These are phyloP conservation scores for Lasioglossum leucozonium DNA, from an alignment of 2,888 invertebrate genomes.

Conservation along the genomic window DNA sequence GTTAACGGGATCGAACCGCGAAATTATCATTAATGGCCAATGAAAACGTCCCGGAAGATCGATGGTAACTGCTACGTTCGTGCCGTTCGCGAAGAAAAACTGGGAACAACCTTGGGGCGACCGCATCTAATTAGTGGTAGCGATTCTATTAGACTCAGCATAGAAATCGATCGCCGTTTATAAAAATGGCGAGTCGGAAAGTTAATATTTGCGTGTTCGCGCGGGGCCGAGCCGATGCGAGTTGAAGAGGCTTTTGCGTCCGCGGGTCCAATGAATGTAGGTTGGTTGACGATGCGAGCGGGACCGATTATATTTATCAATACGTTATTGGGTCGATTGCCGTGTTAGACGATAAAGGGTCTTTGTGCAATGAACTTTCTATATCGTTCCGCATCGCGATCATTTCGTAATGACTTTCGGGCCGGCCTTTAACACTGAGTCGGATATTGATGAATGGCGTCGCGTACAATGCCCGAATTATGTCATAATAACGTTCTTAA, in stretches of 20 bases:
- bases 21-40: not conserved
- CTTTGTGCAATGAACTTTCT: constrained; percentile 64
- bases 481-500: constrained; percentile 61
- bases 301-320: constrained; percentile 21
- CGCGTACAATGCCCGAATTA: constrained; percentile 65
- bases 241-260: not conserved
- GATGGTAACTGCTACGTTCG: not conserved
- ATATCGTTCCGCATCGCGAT: constrained; percentile 64
- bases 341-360: constrained; percentile 51
- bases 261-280: not conserved
- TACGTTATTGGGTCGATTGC: constrained; percentile 42
- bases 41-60: not conserved
- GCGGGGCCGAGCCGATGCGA: not conserved
- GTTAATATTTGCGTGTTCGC: not conserved
- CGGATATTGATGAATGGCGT: constrained; percentile 61
- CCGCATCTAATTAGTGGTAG: not conserved
- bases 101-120: not conserved
- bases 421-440: constrained; percentile 65
- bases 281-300: constrained; percentile 2
- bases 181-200: not conserved
- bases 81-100: not conserved
- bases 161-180: not conserved
- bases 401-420: constrained; percentile 68
- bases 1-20: not conserved
- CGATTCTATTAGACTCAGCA: not conserved